Conservation (phyloP, 2,113 vertebrate genomes). For the Ranitomeya imitator region DNA sequence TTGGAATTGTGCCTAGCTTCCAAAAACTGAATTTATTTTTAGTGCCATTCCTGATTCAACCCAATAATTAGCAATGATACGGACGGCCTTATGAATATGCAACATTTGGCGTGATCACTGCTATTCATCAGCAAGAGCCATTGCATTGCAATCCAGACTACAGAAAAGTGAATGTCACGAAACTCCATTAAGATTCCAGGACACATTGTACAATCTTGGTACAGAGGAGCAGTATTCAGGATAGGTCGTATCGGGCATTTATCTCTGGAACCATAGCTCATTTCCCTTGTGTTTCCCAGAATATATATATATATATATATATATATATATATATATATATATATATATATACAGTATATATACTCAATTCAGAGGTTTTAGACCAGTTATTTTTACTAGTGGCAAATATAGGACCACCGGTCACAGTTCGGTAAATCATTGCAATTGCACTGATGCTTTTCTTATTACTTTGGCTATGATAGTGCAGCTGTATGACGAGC, state of each 20-base stretch:
- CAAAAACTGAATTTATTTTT: constrained; percentile 32
- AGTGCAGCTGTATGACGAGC: no score
- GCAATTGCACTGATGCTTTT: no score
- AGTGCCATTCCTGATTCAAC: constrained; percentile 38
- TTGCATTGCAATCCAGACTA: constrained; percentile 33
- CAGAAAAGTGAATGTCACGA: constrained; percentile 32
- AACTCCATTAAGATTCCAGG: constrained; percentile 38
- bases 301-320: no score
- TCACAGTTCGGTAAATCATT: no score
- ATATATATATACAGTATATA: no score
- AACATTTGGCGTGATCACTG: constrained; percentile 53
- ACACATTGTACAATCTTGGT: neutral
- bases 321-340: no score
- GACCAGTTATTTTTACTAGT: neutral
- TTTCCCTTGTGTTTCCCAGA: neutral
- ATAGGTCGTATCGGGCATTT: neutral
- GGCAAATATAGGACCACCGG: neutral
- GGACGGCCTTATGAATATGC: constrained; percentile 55
- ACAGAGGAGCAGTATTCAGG: neutral
- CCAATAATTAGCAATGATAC: constrained; percentile 48
- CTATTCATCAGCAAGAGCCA: constrained; percentile 45
- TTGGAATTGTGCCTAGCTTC: constrained; percentile 35
- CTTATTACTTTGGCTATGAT: no score
- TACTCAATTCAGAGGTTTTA: neutral
- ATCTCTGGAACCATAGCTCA: neutral